Base-by-base conservation (phyloP, 2,113 vertebrate species). In the Chelonoidis abingdonii region DNA sequence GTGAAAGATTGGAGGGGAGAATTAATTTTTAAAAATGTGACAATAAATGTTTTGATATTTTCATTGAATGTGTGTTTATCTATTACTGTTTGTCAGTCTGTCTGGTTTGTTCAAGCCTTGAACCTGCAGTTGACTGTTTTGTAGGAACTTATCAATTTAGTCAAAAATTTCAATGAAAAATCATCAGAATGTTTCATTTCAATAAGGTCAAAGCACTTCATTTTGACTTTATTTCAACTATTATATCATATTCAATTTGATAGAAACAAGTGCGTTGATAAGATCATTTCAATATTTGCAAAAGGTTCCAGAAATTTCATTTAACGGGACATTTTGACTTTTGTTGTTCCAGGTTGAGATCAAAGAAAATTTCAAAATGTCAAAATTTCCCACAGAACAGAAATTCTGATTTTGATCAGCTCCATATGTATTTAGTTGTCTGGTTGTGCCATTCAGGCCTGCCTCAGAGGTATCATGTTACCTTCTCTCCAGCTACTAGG, bases 141-240 rank as follows among this genome's bases (percentile, higher is more conserved):
- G 14, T 8, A 69, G 65, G 35, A 69, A 69, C 35, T 19, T 69
- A 8, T 86, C 0, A 16, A 52, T 94, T 96, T 84, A 84, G 10
- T 59, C 53, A 81, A 21, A 8, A 87, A 21, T 69, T 69, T n/a
- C 3, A 69, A 6, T n/a, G 31, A 69, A 69, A n/a, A n/a, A 35
- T n/a, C 19, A n/a, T 69, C 35, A 69, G 31, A 69, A n/a, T 69
- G 29, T 69, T 69, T 19, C 16, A 69, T n/a, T 69, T 69, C 62
- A 69, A n/a, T 35, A 69, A 69, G 31, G 4, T 69, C 62, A 69
- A 0, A 0, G 69, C 44, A 50, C 5, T 89, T 3, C 1, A 1
- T 72, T 96, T 93, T 81, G 50, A 75, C 85, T 54, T n/a, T 90
- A 53, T 85, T 93, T 80, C 91, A n/a, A 4, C 0, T 0, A 29